Evolutionary conservation across 2,113 vertebrate species (phyloP).

Genomic region (Nycticorax nycticorax): DNA sequence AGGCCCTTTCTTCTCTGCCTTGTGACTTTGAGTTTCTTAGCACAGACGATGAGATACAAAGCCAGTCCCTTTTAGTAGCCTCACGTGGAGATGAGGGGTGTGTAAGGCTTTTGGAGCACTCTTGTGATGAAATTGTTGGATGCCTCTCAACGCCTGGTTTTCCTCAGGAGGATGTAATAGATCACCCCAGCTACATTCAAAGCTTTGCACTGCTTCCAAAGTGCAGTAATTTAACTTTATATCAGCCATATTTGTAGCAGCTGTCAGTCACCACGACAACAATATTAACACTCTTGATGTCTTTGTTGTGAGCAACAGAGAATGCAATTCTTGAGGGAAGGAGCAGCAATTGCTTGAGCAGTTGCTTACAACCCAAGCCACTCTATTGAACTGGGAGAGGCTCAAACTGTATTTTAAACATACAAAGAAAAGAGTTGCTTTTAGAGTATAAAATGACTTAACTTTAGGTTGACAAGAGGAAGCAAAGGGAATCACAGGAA

Average conservation of each 20-base stretch:
- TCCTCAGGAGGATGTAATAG: neutral
- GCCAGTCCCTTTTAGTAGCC: neutral
- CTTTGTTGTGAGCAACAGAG: constrained; percentile 24
- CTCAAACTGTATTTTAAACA: constrained; percentile 35
- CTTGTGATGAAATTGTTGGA: neutral
- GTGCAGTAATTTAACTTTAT: neutral
- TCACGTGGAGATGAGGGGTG: fast-evolving
- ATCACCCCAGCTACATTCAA: neutral
- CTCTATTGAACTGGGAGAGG: constrained; percentile 6
- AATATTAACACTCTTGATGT: constrained; percentile 21
- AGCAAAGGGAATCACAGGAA: neutral
- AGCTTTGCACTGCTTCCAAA: neutral
- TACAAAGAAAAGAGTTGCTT: neutral
- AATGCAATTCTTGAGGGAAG: neutral
- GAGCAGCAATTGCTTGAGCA: neutral
- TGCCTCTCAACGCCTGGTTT: neutral
- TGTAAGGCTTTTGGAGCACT: neutral
- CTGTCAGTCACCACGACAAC: constrained; percentile 60
- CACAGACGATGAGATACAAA: neutral
- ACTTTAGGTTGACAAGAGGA: constrained; percentile 19
- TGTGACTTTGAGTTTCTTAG: neutral
- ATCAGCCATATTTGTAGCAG: constrained; percentile 40
- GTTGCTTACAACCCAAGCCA: neutral
- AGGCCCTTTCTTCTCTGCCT: neutral
- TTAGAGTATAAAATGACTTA: constrained; percentile 26